Conservation (phyloP, 2,888 invertebrate species). For the Oithona nana region DNA sequence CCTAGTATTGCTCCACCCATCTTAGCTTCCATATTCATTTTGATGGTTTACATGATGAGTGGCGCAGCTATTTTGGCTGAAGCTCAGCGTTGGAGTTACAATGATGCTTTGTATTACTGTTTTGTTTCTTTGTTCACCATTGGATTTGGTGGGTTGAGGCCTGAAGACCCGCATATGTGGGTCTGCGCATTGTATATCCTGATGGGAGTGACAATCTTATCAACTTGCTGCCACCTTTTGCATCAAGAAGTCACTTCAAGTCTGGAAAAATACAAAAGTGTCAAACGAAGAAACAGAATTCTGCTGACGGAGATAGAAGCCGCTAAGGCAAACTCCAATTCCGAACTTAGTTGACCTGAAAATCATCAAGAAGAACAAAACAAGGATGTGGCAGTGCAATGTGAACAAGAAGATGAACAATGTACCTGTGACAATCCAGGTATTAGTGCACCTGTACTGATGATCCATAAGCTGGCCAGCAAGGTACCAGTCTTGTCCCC, state of each 20-base stretch:
- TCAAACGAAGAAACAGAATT: neutral
- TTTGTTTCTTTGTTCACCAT: slow-evolving; percentile 1
- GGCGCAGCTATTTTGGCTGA: neutral
- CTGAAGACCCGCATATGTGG: slow-evolving; percentile 4
- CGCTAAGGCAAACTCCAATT: too few species aligned
- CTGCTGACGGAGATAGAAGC: too few species aligned
- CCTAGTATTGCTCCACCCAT: neutral
- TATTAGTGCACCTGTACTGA: too few species aligned
- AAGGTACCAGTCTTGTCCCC: too few species aligned
- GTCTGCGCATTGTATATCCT: slow-evolving; percentile 2
- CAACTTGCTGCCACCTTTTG: slow-evolving; percentile 2
- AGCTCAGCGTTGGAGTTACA: neutral
- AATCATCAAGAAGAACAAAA: too few species aligned
- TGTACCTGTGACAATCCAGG: too few species aligned
- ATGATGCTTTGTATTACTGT: slow-evolving; percentile 3
- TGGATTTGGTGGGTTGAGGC: slow-evolving; percentile 7
- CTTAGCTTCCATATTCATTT: neutral
- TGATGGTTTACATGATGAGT: neutral
- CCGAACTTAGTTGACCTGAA: too few species aligned
- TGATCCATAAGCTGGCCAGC: too few species aligned
- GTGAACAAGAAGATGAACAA: too few species aligned
- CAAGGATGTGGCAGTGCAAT: too few species aligned
- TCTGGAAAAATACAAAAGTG: neutral
- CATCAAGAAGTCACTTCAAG: neutral
- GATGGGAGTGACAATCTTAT: neutral